Evolutionary conservation across 2,113 vertebrate species (phyloP).

Genomic region (Egretta garzetta): DNA sequence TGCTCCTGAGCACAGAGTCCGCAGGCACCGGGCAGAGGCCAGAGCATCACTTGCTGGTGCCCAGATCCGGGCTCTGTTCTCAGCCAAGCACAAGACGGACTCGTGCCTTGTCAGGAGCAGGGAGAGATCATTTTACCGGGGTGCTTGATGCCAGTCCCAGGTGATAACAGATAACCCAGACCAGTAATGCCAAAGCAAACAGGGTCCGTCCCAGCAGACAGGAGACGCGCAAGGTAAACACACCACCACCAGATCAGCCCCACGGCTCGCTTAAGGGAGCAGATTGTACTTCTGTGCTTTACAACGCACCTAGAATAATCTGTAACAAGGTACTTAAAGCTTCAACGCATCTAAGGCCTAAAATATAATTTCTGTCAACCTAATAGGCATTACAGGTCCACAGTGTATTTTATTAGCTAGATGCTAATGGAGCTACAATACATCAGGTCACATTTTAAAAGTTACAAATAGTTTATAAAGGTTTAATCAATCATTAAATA

Average conservation of each 20-base stretch:
- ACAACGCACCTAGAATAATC: neutral
- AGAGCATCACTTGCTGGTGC: neutral
- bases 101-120: accelerated
- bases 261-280: accelerated
- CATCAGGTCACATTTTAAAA: neutral
- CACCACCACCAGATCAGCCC: neutral
- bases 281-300: neutral
- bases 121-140: neutral
- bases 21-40: neutral
- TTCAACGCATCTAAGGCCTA: neutral
- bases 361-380: neutral
- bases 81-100: neutral
- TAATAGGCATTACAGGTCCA: neutral
- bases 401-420: neutral
- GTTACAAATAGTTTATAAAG: slow-evolving; percentile 29
- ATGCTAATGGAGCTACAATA: neutral
- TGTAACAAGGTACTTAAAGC: neutral
- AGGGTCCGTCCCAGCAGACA: neutral
- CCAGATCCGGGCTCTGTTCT: neutral
- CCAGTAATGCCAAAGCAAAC: neutral
- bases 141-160: neutral
- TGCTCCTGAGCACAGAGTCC: neutral
- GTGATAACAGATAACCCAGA: neutral
- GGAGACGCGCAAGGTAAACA: neutral
- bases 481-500: slow-evolving; percentile 28